Conservation (phyloP, 2,113 vertebrate genomes). For the Anthoscopus minutus region DNA sequence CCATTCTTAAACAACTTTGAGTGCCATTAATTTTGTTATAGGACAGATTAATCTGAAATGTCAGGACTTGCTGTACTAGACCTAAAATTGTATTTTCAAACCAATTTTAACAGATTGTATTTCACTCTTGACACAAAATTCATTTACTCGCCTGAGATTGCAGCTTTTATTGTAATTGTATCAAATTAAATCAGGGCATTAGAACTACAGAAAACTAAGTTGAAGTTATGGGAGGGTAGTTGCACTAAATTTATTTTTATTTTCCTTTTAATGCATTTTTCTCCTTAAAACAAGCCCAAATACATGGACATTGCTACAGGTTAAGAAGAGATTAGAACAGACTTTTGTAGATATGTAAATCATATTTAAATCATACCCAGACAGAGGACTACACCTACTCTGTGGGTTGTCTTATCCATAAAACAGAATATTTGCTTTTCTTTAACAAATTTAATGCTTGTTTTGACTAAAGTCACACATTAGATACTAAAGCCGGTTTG, state of each 20-base stretch:
- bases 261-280: not conserved
- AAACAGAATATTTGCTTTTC: not conserved
- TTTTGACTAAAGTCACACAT: not conserved
- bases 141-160: slow-evolving; percentile 61
- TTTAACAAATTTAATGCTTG: not conserved
- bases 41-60: slow-evolving; percentile 73
- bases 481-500: not conserved
- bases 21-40: slow-evolving; percentile 71
- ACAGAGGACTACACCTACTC: not conserved
- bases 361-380: not conserved
- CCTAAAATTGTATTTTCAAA: slow-evolving; percentile 74
- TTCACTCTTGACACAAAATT: slow-evolving; percentile 73
- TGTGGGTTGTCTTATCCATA: not conserved
- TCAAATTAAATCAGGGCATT: slow-evolving; percentile 51
- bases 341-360: not conserved
- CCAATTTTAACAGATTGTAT: slow-evolving; percentile 74
- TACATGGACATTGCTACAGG: not conserved
- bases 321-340: not conserved
- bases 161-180: slow-evolving; percentile 63
- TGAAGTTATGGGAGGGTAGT: not conserved
- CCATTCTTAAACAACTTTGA: slow-evolving; percentile 71
- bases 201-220: slow-evolving; percentile 18
- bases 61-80: slow-evolving; percentile 72
- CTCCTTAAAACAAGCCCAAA: not conserved
- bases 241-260: not conserved